Conservation (phyloP, 2,797 vertebrate species). For the Brachymystax lenok region DNA sequence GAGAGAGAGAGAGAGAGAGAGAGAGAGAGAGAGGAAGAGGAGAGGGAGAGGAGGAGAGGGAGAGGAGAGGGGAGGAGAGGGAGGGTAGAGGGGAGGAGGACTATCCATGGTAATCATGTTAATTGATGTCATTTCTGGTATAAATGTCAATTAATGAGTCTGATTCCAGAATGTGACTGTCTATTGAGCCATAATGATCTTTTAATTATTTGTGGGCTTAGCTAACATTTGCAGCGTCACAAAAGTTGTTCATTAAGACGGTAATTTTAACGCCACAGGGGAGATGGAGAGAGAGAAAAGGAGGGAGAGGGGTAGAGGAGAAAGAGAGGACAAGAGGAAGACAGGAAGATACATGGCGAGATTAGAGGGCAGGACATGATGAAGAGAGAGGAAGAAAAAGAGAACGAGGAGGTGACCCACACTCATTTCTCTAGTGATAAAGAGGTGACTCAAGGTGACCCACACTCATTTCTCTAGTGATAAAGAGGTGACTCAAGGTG, state of each 20-base stretch:
- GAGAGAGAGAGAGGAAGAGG: background rate
- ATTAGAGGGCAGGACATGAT: too few relatives aligned
- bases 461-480: too few relatives aligned
- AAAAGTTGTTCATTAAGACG: background rate
- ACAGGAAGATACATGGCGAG: background rate
- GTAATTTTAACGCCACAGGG: background rate
- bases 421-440: too few relatives aligned
- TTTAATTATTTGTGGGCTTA: conserved; percentile 36
- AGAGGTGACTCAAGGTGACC: too few relatives aligned
- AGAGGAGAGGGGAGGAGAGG: background rate
- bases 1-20: too few relatives aligned
- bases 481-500: too few relatives aligned
- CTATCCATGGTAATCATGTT: conserved; percentile 1
- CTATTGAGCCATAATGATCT: conserved; percentile 23
- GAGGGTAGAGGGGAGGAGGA: background rate
- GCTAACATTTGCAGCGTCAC: conserved; percentile 19
- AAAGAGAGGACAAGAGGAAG: background rate
- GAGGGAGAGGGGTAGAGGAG: background rate
- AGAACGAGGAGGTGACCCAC: too few relatives aligned
- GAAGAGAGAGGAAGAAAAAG: background rate
- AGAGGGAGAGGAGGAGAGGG: background rate
- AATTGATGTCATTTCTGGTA: conserved; percentile 27
- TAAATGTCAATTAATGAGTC: conserved; percentile 16
- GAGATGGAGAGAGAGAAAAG: background rate
- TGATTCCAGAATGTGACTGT: background rate